These are phyloP conservation scores for Festucalex cinctus DNA, from an alignment of 2,113 vertebrate genomes.

Conservation along the genomic window DNA sequence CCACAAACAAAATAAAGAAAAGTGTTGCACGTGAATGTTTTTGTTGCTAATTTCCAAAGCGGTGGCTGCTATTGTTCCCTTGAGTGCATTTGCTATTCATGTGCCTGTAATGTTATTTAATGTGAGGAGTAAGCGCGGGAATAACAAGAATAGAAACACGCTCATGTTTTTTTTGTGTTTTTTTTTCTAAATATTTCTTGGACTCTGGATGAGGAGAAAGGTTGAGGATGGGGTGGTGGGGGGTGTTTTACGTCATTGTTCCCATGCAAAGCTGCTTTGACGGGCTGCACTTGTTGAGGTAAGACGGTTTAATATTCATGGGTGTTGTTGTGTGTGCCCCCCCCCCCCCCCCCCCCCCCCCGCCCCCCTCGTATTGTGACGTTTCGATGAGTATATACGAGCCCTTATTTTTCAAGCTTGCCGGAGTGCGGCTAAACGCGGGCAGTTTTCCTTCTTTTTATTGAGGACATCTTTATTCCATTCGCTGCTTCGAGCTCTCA, in stretches of 20 bases:
- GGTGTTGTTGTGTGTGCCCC: slow-evolving; percentile 78
- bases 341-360: slow-evolving; percentile 14
- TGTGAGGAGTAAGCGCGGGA: slow-evolving; percentile 58
- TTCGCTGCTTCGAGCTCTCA: slow-evolving; percentile 58
- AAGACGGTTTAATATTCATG: slow-evolving; percentile 96
- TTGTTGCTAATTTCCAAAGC: slow-evolving; percentile 4
- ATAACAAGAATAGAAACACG: slow-evolving; percentile 68
- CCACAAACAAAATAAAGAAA: background rate
- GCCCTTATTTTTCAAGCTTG: slow-evolving; percentile 82
- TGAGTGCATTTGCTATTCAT: slow-evolving; percentile 65
- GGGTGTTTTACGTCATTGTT: slow-evolving; percentile 58
- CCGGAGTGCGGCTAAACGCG: slow-evolving; percentile 86
- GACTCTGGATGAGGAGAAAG: background rate
- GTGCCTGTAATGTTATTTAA: slow-evolving; percentile 52
- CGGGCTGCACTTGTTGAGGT: slow-evolving; percentile 75
- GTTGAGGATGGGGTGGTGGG: background rate
- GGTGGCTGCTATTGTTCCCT: slow-evolving; percentile 55
- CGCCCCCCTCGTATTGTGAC: slow-evolving; percentile 76
- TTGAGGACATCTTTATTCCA: slow-evolving; percentile 96
- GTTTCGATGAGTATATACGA: slow-evolving; percentile 84
- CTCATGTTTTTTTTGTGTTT: slow-evolving; percentile 37
- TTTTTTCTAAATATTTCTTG: background rate
- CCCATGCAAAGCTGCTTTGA: slow-evolving; percentile 70
- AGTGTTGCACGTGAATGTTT: background rate
- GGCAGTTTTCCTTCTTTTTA: slow-evolving; percentile 78